These are phyloP conservation scores for Megathymus violae DNA, from an alignment of 1,140 invertebrate genomes.

Conservation along the genomic window DNA sequence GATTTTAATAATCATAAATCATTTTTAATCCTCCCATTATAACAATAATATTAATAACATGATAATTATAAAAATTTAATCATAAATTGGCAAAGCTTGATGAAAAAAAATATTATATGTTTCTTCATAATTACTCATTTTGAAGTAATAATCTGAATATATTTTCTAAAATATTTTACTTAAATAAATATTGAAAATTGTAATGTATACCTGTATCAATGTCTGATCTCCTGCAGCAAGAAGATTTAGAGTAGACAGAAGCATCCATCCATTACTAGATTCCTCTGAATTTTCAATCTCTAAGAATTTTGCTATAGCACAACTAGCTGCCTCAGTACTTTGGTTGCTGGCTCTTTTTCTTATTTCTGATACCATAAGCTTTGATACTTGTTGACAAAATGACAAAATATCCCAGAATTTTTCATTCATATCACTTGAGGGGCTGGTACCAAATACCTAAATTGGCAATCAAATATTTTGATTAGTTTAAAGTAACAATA, in stretches of 20 bases:
- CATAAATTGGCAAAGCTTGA: too few species aligned
- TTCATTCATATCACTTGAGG: slow-evolving; percentile 96
- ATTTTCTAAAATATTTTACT: too few species aligned
- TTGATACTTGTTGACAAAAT: slow-evolving; percentile 97
- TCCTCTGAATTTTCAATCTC: slow-evolving; percentile 97
- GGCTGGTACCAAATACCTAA: slow-evolving; percentile 95
- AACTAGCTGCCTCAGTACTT: slow-evolving; percentile 97
- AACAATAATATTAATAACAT: too few species aligned
- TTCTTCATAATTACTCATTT: too few species aligned
- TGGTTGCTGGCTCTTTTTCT: slow-evolving; percentile 96
- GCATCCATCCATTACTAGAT: slow-evolving; percentile 98
- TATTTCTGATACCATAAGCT: slow-evolving; percentile 97
- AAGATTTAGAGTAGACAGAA: slow-evolving; percentile 95
- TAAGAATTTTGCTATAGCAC: slow-evolving; percentile 97
- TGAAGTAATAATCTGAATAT: too few species aligned
- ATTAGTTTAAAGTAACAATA: not conserved
- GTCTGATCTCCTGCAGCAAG: slow-evolving; percentile 92
- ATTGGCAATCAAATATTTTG: slow-evolving; percentile 13
- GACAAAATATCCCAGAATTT: slow-evolving; percentile 97
- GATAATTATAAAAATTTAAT: too few species aligned
- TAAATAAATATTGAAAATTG: too few species aligned
- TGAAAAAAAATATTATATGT: too few species aligned
- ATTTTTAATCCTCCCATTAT: too few species aligned
- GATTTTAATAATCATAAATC: too few species aligned
- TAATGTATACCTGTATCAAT: slow-evolving; percentile 63